These are phyloP conservation scores for Minunthozetes semirufus DNA, from an alignment of 2,888 invertebrate species.

Conservation along the genomic window DNA sequence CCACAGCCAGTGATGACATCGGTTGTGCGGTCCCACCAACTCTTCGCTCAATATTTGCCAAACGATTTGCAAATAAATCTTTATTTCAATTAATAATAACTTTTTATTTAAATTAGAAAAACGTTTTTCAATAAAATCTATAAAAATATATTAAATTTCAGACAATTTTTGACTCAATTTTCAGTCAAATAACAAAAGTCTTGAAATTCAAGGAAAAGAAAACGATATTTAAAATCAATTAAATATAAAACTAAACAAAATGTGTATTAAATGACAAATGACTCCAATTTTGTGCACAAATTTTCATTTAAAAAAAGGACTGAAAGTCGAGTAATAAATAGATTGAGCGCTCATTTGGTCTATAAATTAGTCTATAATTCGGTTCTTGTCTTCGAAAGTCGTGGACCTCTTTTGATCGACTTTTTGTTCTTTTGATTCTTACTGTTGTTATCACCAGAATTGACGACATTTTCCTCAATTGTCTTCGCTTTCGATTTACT, in stretches of 20 bases:
- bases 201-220: too few species aligned
- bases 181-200: too few species aligned
- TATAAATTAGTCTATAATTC: constrained; percentile 3
- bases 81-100: too few species aligned
- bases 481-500: constrained; percentile 22
- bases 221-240: too few species aligned
- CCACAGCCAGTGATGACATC: constrained; percentile 15
- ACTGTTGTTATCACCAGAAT: not conserved
- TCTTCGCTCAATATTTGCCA: too few species aligned
- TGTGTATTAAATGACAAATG: too few species aligned
- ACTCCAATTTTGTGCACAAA: not conserved
- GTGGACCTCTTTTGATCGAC: constrained; percentile 28
- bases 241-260: too few species aligned
- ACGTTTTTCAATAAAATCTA: too few species aligned
- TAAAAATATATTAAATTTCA: too few species aligned
- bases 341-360: not conserved
- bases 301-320: not conserved
- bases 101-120: too few species aligned
- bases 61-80: too few species aligned
- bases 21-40: not conserved
- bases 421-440: not conserved
- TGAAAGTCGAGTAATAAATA: not conserved
- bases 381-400: constrained; percentile 13
- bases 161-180: too few species aligned
- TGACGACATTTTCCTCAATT: not conserved